Evolutionary conservation across 2,113 vertebrate species (phyloP).

Genomic region (Gallinago media): DNA sequence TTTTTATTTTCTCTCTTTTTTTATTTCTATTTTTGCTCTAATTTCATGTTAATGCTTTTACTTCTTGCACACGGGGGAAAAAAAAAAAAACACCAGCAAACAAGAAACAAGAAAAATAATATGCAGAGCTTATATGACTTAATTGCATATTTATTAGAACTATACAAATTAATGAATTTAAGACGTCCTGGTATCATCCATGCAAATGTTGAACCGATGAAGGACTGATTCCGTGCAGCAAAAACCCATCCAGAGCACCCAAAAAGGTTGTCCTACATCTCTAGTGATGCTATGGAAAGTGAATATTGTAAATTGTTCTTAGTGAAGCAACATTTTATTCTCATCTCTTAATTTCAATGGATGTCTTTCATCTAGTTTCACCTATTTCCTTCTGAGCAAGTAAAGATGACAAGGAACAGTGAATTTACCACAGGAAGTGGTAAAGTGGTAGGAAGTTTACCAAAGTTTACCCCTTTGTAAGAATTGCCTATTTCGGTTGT

Average conservation of each 20-base stretch:
- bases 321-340: neutral
- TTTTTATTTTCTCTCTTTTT: neutral
- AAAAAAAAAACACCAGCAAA: neutral
- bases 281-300: neutral
- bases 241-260: neutral
- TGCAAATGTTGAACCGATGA: neutral
- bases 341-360: neutral
- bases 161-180: constrained; percentile 28
- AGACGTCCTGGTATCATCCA: neutral
- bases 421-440: neutral
- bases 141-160: constrained; percentile 6
- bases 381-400: neutral
- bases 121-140: neutral
- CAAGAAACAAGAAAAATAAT: neutral
- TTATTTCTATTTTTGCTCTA: neutral
- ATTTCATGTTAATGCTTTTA: neutral
- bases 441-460: neutral
- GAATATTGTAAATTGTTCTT: neutral
- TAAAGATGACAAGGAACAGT: neutral
- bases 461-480: neutral
- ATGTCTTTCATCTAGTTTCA: neutral
- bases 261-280: neutral
- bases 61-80: neutral
- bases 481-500: neutral
- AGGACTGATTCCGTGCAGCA: neutral